phyloP scores from a whole-genome alignment of 2,888 invertebrate species.

The Miltochrista miniata region DNA sequence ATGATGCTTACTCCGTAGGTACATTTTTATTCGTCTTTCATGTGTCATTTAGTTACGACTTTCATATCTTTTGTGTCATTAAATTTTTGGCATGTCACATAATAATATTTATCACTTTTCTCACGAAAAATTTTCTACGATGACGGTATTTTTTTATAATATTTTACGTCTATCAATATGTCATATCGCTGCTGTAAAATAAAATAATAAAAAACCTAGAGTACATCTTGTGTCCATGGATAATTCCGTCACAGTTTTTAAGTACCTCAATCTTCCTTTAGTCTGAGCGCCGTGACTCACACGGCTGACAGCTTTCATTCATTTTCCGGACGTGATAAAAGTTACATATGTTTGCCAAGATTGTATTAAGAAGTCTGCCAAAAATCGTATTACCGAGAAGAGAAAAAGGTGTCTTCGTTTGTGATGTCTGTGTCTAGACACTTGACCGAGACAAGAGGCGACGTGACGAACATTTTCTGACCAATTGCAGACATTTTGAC shows the following conservation, averaged over 20 bases:
- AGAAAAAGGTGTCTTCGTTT: conserved; percentile 62
- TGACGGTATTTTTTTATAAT: not conserved
- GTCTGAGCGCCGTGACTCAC: conserved; percentile 50
- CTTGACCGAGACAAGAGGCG: conserved; percentile 65
- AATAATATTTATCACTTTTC: conserved; percentile 1
- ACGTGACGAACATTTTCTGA: conserved; percentile 55
- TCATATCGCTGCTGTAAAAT: not conserved
- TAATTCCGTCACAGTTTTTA: conserved; percentile 4
- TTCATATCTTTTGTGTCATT: conserved; percentile 1
- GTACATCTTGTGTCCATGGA: not conserved
- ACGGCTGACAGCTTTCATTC: conserved; percentile 74
- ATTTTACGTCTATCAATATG: conserved; percentile 3
- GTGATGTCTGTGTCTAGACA: conserved; percentile 77
- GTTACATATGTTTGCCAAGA: conserved; percentile 74
- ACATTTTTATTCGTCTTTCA: conserved; percentile 17
- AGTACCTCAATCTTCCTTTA: conserved; percentile 26
- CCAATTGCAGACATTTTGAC: conserved; percentile 36
- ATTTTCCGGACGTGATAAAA: conserved; percentile 73
- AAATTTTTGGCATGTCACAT: conserved; percentile 1
- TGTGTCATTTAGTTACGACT: conserved; percentile 1
- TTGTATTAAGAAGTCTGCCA: conserved; percentile 72
- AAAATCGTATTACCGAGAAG: conserved; percentile 77
- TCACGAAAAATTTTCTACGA: not conserved
- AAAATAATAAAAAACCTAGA: not conserved
- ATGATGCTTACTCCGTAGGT: conserved; percentile 31